Percentiles rank a stretch among this genome's conserved stretches.
These are phyloP conservation scores for Tauraco hartlaubi DNA, from an alignment of 2,797 vertebrate species.

Conservation along the genomic window DNA sequence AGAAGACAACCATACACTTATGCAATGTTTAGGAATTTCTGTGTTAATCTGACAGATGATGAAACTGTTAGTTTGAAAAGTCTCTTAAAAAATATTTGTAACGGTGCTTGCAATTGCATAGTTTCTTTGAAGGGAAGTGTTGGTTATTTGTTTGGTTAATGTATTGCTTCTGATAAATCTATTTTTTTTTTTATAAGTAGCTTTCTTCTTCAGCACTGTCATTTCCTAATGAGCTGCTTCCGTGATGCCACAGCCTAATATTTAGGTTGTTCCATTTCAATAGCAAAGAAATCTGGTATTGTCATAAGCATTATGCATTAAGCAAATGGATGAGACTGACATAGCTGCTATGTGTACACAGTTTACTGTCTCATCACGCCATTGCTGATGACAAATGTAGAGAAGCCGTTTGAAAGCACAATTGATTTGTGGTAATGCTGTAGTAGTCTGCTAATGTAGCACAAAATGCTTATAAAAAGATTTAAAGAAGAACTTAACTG, in stretches of 20 bases:
- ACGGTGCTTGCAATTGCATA: not conserved
- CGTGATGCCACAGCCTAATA: not conserved
- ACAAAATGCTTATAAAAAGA: not conserved
- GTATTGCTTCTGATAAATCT: not conserved
- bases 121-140: not conserved
- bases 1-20: not conserved
- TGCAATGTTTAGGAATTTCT: not conserved
- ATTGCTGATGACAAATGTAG: slow-evolving; percentile 3
- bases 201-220: not conserved
- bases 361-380: not conserved
- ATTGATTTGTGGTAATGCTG: not conserved
- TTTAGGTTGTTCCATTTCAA: slow-evolving; percentile 7
- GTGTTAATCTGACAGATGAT: not conserved
- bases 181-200: not conserved
- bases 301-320: not conserved
- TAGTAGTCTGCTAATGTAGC: not conserved
- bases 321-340: not conserved
- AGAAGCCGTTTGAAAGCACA: not conserved
- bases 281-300: not conserved
- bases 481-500: not conserved
- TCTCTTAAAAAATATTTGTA: not conserved
- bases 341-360: not conserved
- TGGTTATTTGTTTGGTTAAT: not conserved
- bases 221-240: slow-evolving; percentile 7
- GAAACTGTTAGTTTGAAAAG: not conserved